Evolutionary conservation across 2,797 vertebrate species (phyloP), one percentile per base, ranked within the genome.

Genomic region (Lagocephalus sceleratus): DNA sequence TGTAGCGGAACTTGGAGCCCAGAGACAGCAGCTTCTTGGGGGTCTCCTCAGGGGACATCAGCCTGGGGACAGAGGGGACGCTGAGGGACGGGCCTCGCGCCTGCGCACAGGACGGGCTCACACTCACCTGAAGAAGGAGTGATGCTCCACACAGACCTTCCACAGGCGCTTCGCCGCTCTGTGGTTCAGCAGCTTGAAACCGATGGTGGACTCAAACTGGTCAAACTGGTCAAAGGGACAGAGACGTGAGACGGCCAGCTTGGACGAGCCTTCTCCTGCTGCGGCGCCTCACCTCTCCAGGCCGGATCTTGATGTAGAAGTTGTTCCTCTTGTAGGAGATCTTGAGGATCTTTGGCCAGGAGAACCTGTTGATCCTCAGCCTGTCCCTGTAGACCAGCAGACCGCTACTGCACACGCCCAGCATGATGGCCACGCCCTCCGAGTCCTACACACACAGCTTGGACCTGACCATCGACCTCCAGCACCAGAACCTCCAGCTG

Each of bases 281-380:
- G 2, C 40, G 25, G 38, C 32, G 20, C 2, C 60, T 68, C 44
- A 98, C 97, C 93, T 98, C 97, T 65, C 94, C 95, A 0, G 97
- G 97, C 44, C 95, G 90, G 68, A 98, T 96, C 85, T 99, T 99
- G 79, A 99, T 95, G 89, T 98, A 99, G 85, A 99, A 99, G 81
- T 98, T 99, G 85, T 97, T 98, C 60, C 97, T 90, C 82, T 99
- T 99, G 85, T 99, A 99, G 0, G 97, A 99, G 86, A 99, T 96
- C 89, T 98, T 99, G 59, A 98, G 88, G 77, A 99, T 95, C 79
- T 98, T 97, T 6, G 97, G 94, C 97, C 97, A 99, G 3, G 95
- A 94, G 79, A 99, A 99, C 54, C 97, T 91, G 66, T 99, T 99
- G 90, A 99, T 98, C 73, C 97, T 92, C 45, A 99, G 90, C 44